phyloP scores from a whole-genome alignment of 2,113 vertebrate species.

The Lepisosteus oculatus region DNA sequence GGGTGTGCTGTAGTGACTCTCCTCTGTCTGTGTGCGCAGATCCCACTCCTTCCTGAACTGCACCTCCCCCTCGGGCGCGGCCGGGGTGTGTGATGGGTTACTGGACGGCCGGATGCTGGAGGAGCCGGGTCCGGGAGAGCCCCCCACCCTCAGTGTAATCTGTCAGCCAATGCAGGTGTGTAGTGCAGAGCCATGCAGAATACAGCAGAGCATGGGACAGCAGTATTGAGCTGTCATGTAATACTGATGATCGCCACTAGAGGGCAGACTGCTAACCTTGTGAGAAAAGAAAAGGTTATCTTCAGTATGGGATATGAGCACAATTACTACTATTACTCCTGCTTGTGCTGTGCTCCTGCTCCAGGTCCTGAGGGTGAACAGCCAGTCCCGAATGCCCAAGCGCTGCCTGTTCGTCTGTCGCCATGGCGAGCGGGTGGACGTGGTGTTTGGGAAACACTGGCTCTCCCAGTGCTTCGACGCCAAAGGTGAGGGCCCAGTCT shows the following conservation, averaged over 20 bases:
- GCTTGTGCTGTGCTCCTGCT: not conserved
- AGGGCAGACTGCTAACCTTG: not conserved
- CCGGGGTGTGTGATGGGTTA: slow-evolving; percentile 68
- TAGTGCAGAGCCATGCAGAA: not conserved
- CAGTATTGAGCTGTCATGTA: too few relatives aligned
- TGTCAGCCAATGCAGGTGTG: slow-evolving; percentile 88
- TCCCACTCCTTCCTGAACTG: slow-evolving; percentile 86
- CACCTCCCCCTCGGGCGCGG: slow-evolving; percentile 54
- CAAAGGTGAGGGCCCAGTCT: slow-evolving; percentile 75
- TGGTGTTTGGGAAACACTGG: slow-evolving; percentile 98
- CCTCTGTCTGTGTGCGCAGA: slow-evolving; percentile 54
- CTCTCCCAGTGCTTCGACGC: slow-evolving; percentile 92
- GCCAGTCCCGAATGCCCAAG: slow-evolving; percentile 74
- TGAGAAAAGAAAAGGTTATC: not conserved
- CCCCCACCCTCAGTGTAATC: slow-evolving; percentile 71
- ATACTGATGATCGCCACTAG: too few relatives aligned
- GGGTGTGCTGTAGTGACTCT: not conserved
- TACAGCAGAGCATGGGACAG: not conserved
- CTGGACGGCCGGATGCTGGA: slow-evolving; percentile 78
- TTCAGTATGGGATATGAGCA: too few relatives aligned
- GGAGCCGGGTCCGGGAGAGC: slow-evolving; percentile 71
- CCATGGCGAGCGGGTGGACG: slow-evolving; percentile 96
- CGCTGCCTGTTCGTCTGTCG: slow-evolving; percentile 92
- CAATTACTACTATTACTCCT: not conserved
- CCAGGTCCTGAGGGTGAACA: slow-evolving; percentile 73